phyloP scores from a whole-genome alignment of 2,888 invertebrate genomes.

The Drosophila vallismaia region DNA sequence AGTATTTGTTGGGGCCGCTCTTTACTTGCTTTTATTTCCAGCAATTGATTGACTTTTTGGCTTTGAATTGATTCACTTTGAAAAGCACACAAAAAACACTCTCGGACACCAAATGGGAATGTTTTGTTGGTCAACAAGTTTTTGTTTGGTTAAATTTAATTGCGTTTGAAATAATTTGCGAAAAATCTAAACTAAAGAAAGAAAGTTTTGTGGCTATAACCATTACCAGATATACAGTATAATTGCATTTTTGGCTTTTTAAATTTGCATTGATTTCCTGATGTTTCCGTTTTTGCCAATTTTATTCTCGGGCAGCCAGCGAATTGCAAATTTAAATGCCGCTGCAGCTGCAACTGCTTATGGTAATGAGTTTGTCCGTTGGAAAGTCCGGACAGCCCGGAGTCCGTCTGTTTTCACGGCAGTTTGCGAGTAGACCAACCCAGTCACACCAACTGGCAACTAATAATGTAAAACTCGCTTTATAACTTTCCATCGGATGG shows the following conservation, averaged over 20 bases:
- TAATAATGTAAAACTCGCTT: slow-evolving; percentile 65
- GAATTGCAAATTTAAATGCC: slow-evolving; percentile 46
- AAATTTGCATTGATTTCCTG: slow-evolving; percentile 39
- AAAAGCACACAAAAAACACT: slow-evolving; percentile 39
- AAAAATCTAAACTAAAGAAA: neutral
- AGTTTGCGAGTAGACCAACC: slow-evolving; percentile 20
- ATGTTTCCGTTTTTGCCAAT: slow-evolving; percentile 4
- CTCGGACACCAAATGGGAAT: slow-evolving; percentile 27
- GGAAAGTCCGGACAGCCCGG: neutral
- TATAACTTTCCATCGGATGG: slow-evolving; percentile 55
- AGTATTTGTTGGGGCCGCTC: slow-evolving; percentile 27
- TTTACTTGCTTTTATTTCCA: slow-evolving; percentile 50
- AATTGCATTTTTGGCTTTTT: slow-evolving; percentile 30
- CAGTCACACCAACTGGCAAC: slow-evolving; percentile 43
- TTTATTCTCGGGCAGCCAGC: slow-evolving; percentile 2
- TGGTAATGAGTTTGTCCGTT: slow-evolving; percentile 39
- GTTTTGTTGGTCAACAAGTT: slow-evolving; percentile 33
- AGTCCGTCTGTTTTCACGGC: slow-evolving; percentile 22
- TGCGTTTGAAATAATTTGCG: neutral
- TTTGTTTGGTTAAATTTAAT: slow-evolving; percentile 5
- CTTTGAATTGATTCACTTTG: slow-evolving; percentile 66
- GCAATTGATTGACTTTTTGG: slow-evolving; percentile 76
- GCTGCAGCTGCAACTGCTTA: slow-evolving; percentile 52
- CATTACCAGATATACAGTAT: slow-evolving; percentile 14
- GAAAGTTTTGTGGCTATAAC: neutral